Evolutionary conservation across 1,140 invertebrate genomes (phyloP), one percentile per base, ranked within the genome.

Genomic region (Tetragonula clypearis): DNA sequence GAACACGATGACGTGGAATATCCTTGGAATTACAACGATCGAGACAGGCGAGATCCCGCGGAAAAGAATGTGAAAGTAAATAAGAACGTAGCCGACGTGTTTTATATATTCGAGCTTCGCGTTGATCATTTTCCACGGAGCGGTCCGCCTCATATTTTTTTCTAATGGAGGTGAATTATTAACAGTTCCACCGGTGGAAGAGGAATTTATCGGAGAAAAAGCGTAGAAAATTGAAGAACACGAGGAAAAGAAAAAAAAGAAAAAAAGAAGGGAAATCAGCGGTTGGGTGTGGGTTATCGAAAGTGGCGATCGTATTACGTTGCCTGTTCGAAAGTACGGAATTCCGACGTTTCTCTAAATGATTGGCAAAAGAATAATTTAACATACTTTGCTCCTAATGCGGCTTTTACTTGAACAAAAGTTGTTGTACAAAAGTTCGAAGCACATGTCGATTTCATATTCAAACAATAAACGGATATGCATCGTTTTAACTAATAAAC

Each of bases 21-120:
- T 53, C 35, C 2, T 30, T 41, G 68, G 6, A 56, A 41, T 26
- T 21, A n/a, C 19, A n/a, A n/a, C n/a, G 56, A 80, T n/a, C 68
- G 23, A n/a, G 35, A 23, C 17, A 26, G 60, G 41, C 12, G 49
- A 56, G 60, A 73, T 82, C 58, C 58, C 12, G 72, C 26, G 26
- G 55, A 76, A 82, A 82, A 77, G 81, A 82, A 82, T 82, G 81
- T 82, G 81, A 82, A 82, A 82, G 81, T 35, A 82, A 68, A 82
- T 65, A 76, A 66, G 72, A 65, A 1, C 80, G 58, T 55, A 17
- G 53, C 56, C 26, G 26, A 49, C 1, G 49, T n/a, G 72, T 75
- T 66, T 62, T 82, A 74, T 66, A 21, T 35, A 75, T 41, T 41
- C 56, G 58, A 66, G 55, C 15, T 65, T 30, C 79, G 58, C 26